Conservation (phyloP, 2,888 invertebrate genomes). For the Ligdia adustata region DNA sequence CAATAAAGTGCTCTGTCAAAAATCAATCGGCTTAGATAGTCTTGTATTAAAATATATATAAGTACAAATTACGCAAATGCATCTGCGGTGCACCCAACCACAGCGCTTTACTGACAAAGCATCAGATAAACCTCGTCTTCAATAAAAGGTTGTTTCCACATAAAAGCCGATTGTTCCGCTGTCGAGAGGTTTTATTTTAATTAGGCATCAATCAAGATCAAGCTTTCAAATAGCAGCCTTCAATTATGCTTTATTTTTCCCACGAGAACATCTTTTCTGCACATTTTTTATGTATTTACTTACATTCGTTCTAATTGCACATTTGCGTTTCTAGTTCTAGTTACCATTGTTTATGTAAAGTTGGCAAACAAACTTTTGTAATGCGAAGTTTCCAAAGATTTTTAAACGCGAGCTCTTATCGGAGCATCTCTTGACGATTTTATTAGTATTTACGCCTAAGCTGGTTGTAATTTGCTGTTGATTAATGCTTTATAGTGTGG, state of each 20-base stretch:
- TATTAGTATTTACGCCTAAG: constrained; percentile 54
- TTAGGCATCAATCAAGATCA: constrained; percentile 52
- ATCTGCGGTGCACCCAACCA: constrained; percentile 11
- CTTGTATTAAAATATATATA: constrained; percentile 3
- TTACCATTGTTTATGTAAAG: constrained; percentile 65
- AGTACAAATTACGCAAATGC: constrained; percentile 15
- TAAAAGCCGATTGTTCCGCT: constrained; percentile 24
- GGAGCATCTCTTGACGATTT: constrained; percentile 65
- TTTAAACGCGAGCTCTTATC: constrained; percentile 52
- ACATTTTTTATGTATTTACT: constrained; percentile 44
- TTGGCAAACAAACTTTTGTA: constrained; percentile 59
- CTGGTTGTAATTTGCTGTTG: constrained; percentile 44
- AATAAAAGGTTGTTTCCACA: constrained; percentile 25
- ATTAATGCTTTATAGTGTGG: constrained; percentile 46
- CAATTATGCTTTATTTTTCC: constrained; percentile 54
- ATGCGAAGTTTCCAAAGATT: constrained; percentile 58
- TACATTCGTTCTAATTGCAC: constrained; percentile 53
- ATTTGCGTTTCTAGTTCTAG: constrained; percentile 44
- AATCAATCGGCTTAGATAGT: neutral
- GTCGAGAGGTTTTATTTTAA: constrained; percentile 41
- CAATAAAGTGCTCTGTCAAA: too few relatives aligned
- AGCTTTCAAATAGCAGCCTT: constrained; percentile 58
- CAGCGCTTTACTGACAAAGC: constrained; percentile 14
- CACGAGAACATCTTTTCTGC: constrained; percentile 59
- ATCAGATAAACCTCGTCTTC: constrained; percentile 20